Base-by-base conservation (phyloP, 2,797 vertebrate species). In the Discoglossus pictus region DNA sequence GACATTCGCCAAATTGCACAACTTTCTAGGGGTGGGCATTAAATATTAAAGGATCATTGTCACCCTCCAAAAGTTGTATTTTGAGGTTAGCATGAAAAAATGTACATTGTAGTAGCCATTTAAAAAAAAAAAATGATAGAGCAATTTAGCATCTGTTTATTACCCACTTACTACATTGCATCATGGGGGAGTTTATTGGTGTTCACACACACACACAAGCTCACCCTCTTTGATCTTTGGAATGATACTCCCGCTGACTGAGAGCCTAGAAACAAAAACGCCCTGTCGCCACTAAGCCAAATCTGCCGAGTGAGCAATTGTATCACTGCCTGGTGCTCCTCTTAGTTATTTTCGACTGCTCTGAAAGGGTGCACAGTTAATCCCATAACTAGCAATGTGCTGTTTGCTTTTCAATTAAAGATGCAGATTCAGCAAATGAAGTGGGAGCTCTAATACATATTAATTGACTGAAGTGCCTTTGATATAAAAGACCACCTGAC, bases 351-450 rank as follows among this genome's bases (percentile, higher is more conserved):
- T 40, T 40, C 42, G n/a, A 40, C 53, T 15, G 24, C 20, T 12
- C 18, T 51, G 34, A 27, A 8, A 15, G 21, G 25, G 36, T 1
- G 10, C 17, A 40, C 36, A 40, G 36, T 18, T 68, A 69, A 69
- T 69, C 58, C 58, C 40, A 54, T 69, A 62, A 65, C 61, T 35
- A 46, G 17, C 25, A 65, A 39, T 31, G 48, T 11, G 12, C 20
- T 40, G 52, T 39, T 48, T 58, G 18, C 44, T 25, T 50, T 48
- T 17, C 39, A 53, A 44, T 12, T 13, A 60, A 60, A 68, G 36
- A 15, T 43, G 65, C 56, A 35, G 38, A 52, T 16, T 61, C 47
- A 68, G 39, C 31, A 27, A 12, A 25, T 3, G 10, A 31, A n/a
- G 20, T 43, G 7, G 13, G 23, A 15, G 2, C 18, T 15, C 40